Conservation (phyloP, 2,797 vertebrate genomes). For the Phalanger gymnotis region DNA sequence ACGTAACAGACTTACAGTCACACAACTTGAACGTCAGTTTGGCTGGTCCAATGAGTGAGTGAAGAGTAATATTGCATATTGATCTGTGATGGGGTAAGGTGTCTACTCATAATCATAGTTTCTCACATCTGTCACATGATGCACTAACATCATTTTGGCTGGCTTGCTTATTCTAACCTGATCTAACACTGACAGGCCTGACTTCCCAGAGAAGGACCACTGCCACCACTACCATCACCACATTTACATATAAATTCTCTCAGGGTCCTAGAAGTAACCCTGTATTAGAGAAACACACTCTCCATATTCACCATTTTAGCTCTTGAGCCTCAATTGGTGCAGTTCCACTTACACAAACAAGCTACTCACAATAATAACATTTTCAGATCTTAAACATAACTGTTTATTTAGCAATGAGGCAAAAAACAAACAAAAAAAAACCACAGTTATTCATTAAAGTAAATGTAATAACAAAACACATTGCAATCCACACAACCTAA, state of each 20-base stretch:
- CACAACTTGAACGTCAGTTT: background rate
- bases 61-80: too few relatives aligned
- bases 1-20: background rate
- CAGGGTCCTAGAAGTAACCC: too few relatives aligned
- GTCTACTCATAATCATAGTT: background rate
- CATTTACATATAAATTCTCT: background rate
- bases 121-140: background rate
- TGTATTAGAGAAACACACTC: too few relatives aligned
- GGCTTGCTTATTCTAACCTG: background rate
- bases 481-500: background rate
- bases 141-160: background rate
- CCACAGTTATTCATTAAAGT: background rate
- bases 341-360: background rate
- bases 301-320: background rate
- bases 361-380: background rate
- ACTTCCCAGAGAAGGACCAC: background rate
- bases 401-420: too few relatives aligned
- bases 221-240: too few relatives aligned
- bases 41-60: too few relatives aligned
- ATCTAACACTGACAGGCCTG: background rate
- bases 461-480: background rate
- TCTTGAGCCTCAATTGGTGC: background rate
- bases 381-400: background rate
- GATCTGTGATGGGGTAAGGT: too few relatives aligned
- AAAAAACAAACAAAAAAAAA: too few relatives aligned